phyloP scores from a whole-genome alignment of 2,113 vertebrate species.

The Brachyistius frenatus region DNA sequence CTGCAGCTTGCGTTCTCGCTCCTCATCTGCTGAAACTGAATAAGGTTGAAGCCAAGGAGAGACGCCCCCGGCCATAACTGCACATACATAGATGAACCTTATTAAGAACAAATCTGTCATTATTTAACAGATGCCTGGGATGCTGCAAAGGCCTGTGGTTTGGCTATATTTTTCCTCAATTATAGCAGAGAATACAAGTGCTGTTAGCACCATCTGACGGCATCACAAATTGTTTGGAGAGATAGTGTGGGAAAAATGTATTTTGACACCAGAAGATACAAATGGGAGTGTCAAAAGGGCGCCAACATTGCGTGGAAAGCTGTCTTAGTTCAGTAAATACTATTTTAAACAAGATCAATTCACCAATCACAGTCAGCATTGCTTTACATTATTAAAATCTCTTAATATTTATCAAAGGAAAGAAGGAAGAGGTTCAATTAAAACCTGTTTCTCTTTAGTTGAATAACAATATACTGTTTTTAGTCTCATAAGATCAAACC shows the following conservation, averaged over 20 bases:
- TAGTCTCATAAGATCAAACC: not conserved
- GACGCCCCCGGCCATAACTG: constrained; percentile 65
- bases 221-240: constrained; percentile 23
- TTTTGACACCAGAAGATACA: not conserved
- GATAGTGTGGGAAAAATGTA: constrained; percentile 37
- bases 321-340: not conserved
- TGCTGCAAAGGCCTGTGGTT: constrained; percentile 63
- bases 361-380: no score
- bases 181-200: constrained; percentile 29
- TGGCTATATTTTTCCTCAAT: constrained; percentile 40
- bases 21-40: constrained; percentile 71
- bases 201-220: constrained; percentile 33
- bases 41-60: constrained; percentile 73
- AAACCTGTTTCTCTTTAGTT: not conserved
- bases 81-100: constrained; percentile 71
- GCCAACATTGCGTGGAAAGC: not conserved
- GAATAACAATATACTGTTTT: no score
- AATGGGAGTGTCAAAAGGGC: constrained; percentile 3
- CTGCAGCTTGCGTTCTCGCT: constrained; percentile 42
- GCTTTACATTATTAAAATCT: no score
- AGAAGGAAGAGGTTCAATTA: not conserved
- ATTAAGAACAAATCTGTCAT: constrained; percentile 74
- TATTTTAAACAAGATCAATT: not conserved
- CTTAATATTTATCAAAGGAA: no score
- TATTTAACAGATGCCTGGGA: constrained; percentile 68